Evolutionary conservation across 1,140 invertebrate species (phyloP).

Genomic region (Drosophila kikkawai): DNA sequence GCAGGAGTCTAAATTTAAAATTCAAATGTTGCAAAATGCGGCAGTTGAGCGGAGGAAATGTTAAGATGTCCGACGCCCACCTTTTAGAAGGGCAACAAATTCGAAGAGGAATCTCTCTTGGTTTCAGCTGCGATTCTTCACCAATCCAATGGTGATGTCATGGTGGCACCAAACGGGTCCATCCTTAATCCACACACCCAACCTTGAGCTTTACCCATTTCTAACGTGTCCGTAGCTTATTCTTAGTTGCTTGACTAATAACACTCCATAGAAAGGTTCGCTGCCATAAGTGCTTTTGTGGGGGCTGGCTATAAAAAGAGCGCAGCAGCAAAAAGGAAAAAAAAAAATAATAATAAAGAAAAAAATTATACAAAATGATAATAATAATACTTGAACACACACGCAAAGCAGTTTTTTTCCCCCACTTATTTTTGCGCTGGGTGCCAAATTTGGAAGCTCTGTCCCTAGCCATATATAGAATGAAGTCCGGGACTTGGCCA

Average conservation of each 20-base stretch:
- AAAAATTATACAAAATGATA: constrained; percentile 53
- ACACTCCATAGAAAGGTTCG: constrained; percentile 37
- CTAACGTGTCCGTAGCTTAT: constrained; percentile 18
- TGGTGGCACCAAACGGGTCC: constrained; percentile 18
- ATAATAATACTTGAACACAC: constrained; percentile 65
- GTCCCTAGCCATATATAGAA: constrained; percentile 60
- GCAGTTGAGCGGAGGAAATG: constrained; percentile 34
- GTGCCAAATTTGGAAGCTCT: constrained; percentile 69
- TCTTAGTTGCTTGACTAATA: constrained; percentile 47
- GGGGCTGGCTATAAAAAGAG: constrained; percentile 54
- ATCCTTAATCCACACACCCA: constrained; percentile 40
- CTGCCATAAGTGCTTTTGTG: constrained; percentile 34
- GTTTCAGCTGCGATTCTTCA: constrained; percentile 1
- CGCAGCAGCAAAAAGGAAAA: constrained; percentile 3
- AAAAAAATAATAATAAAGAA: constrained; percentile 25
- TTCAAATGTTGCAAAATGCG: constrained; percentile 67
- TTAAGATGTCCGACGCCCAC: constrained; percentile 14
- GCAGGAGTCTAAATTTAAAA: constrained; percentile 72
- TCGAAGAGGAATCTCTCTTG: constrained; percentile 2
- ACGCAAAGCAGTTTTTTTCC: constrained; percentile 44
- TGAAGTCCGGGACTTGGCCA: constrained; percentile 27
- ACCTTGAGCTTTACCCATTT: constrained; percentile 48
- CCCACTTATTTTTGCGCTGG: constrained; percentile 46
- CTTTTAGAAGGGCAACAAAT: constrained; percentile 47
- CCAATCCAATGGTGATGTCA: constrained; percentile 25